These are phyloP conservation scores for Chalcis sispes DNA, from an alignment of 2,888 invertebrate species.

Conservation along the genomic window DNA sequence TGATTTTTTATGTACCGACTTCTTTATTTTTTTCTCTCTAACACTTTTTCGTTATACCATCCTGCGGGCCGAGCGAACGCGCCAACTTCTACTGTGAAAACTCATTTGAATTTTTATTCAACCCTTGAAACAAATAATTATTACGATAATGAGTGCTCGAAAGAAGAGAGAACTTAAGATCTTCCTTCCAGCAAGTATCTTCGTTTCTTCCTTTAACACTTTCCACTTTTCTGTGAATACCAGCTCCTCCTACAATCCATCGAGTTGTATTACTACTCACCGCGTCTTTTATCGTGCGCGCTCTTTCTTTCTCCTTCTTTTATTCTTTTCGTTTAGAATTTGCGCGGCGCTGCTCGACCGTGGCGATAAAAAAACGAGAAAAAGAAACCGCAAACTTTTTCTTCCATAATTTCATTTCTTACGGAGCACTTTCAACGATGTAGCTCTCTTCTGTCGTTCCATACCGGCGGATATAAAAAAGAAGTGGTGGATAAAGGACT, in stretches of 20 bases:
- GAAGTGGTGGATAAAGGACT: too few species aligned
- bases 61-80: too few species aligned
- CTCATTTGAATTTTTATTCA: slow-evolving; percentile 73
- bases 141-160: slow-evolving; percentile 66
- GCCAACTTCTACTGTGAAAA: slow-evolving; percentile 57
- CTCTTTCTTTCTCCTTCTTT: too few species aligned
- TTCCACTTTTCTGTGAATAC: not conserved
- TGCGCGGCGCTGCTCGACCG: not conserved
- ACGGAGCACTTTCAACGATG: slow-evolving; percentile 18
- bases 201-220: not conserved
- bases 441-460: slow-evolving; percentile 18
- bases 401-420: slow-evolving; percentile 45
- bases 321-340: not conserved
- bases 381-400: slow-evolving; percentile 4
- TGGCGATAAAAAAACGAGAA: not conserved
- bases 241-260: slow-evolving; percentile 18
- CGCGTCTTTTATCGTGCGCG: slow-evolving; percentile 32
- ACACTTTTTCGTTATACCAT: too few species aligned
- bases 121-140: slow-evolving; percentile 73
- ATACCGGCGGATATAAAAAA: too few species aligned
- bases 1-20: too few species aligned
- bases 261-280: slow-evolving; percentile 33
- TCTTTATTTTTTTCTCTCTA: slow-evolving; percentile 48
- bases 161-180: not conserved
- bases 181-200: too few species aligned